Percentiles rank a stretch among this genome's conserved stretches.
These are phyloP conservation scores for Chaenocephalus aceratus DNA, from an alignment of 2,113 vertebrate genomes.

Conservation along the genomic window DNA sequence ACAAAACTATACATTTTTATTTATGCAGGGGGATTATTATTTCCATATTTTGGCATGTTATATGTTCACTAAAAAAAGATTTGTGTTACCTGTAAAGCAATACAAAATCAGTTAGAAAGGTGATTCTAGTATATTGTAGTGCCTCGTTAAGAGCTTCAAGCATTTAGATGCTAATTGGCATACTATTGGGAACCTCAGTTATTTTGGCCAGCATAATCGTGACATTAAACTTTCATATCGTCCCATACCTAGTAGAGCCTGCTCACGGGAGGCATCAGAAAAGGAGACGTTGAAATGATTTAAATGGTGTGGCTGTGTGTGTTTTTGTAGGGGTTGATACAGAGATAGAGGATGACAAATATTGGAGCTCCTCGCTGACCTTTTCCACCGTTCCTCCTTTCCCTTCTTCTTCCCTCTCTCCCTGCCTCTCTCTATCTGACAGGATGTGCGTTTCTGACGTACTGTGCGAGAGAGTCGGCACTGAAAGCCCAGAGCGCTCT, in stretches of 20 bases:
- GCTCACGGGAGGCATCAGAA: constrained; percentile 39
- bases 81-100: too few species aligned
- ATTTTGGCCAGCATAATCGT: neutral
- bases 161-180: neutral
- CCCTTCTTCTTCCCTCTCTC: constrained; percentile 12
- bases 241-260: neutral
- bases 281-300: constrained; percentile 38
- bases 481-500: constrained; percentile 94
- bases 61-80: too few species aligned
- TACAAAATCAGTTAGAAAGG: neutral
- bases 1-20: too few species aligned
- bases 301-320: constrained; percentile 47
- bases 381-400: constrained; percentile 34
- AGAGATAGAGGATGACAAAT: constrained; percentile 44
- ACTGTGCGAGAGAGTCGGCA: constrained; percentile 92
- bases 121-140: neutral
- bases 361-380: constrained; percentile 41
- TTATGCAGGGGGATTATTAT: too few species aligned
- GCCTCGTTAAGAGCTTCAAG: neutral
- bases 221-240: neutral
- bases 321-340: constrained; percentile 25
- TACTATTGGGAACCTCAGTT: neutral
- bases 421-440: constrained; percentile 56
- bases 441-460: constrained; percentile 95
- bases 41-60: too few species aligned